Evolutionary conservation across 2,888 invertebrate species (phyloP), one percentile per base, ranked within the genome.

Genomic region (Scaptomyza parva): DNA sequence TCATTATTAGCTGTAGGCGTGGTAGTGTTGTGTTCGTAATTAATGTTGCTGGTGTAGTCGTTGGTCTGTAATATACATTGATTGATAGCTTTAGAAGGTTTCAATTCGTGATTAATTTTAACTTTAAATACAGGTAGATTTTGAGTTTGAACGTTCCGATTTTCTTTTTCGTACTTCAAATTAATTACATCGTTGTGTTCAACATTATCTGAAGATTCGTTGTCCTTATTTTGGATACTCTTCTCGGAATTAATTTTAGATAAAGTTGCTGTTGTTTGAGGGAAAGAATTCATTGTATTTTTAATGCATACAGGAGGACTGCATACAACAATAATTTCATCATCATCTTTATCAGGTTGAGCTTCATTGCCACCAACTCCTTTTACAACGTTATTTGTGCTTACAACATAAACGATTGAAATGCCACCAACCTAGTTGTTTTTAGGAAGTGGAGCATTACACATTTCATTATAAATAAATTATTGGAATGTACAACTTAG

Each of bases 61-160:
- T 83, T 83, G 77, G 88, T 83, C 84, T 84, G 84, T 24, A 84
- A 84, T 77, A 73, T 69, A 88, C 59, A 77, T 74, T 66, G 74
- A 71, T 76, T 71, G 59, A 57, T 63, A 62, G 64, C 64, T 78
- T 88, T 73, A 83, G 63, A 50, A 64, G 62, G 67, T 70, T 73
- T 67, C 74, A 60, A 72, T 67, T 64, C 51, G 41, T 70, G 53
- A 58, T 68, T 69, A 63, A 47, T 17, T 61, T 53, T 57, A 47
- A 53, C 57, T 45, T 62, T 57, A 73, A 77, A 65, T 81, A 79
- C 41, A 66, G 45, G 54, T 73, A 70, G 24, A 55, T 60, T 50
- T 41, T 47, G 18, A 50, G 18, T 28, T 51, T 37, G 50, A 50
- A 24, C 50, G 68, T 48, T 60, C 47, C 18, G 33, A 17, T 55